Base-by-base conservation (phyloP, 64 coral and sea anemone species). In the Stichodactyla helianthus region DNA sequence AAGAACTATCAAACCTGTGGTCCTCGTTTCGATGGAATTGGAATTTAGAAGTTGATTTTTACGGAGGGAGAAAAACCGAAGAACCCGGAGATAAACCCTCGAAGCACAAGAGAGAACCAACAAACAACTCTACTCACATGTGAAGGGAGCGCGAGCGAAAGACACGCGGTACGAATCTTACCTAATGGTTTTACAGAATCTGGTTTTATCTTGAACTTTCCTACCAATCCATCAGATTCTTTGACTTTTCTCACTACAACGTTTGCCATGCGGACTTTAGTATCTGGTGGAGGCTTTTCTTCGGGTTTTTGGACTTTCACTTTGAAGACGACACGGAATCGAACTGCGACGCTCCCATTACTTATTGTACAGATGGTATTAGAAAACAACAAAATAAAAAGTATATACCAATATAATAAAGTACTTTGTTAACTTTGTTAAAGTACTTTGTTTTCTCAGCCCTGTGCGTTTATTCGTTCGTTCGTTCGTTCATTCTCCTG, bases 271-370 rank as follows among this genome's bases (percentile, higher is more conserved):
- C 52, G 78, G 5, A 81, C 52, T 79, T 81, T 81, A 5, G 52
- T 28, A 54, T 81, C 78, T 20, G 78, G 52, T 19, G 78, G 78
- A 52, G 78, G 78, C 12, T 81, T 81, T 9, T 51, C 78, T 81
- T 51, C 52, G 13, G 78, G 78, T 6, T 54, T 81, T 23, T 81
- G 15, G 78, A 81, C 78, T 54, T 54, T 81, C 7, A 81, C 78
- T 28, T 81, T 81, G 78, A 13, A 81, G 17, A 81, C 53, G 50
- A 81, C 52, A 10, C 78, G 78, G 12, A 81, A 81, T 20, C 52
- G 78, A 81, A 81, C 78, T 13, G 78, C 78, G 3, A 81, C 78
- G n/a, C 78, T 81, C 15, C 78, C 78, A 16, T 81, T 81, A 7
- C 78, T 81, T 13, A 17, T 50, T 6, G 5, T 4, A 9, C 19